These are phyloP conservation scores for Danaus chrysippus DNA, from an alignment of 2,888 invertebrate genomes.

Conservation along the genomic window DNA sequence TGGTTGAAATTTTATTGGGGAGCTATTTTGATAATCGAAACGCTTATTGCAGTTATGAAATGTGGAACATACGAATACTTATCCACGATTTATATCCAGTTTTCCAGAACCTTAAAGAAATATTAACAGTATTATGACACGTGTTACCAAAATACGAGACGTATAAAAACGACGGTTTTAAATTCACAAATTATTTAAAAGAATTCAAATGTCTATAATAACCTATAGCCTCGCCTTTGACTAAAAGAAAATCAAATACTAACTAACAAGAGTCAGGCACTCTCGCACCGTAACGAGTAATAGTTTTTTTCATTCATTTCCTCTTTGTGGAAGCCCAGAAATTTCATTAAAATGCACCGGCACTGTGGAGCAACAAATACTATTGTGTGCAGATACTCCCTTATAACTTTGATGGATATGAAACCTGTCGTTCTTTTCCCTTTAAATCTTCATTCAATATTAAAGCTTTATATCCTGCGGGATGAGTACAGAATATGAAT, in stretches of 20 bases:
- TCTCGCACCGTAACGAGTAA: constrained; percentile 50
- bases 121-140: too few relatives aligned
- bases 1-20: constrained; percentile 51
- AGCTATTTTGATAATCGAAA: constrained; percentile 34
- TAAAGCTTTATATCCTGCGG: constrained; percentile 3
- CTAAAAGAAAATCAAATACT: constrained; percentile 18
- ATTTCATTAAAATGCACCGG: constrained; percentile 66
- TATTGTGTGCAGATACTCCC: constrained; percentile 37
- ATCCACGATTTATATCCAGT: not conserved
- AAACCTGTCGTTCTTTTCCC: constrained; percentile 28
- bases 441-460: constrained; percentile 14
- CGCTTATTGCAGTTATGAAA: constrained; percentile 25
- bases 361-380: constrained; percentile 34
- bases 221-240: not conserved
- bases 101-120: not conserved
- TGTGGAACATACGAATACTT: constrained; percentile 11
- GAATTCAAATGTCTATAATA: not conserved
- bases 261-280: constrained; percentile 30
- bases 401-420: constrained; percentile 37
- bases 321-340: constrained; percentile 65
- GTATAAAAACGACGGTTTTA: too few relatives aligned
- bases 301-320: constrained; percentile 57
- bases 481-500: too few relatives aligned
- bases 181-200: too few relatives aligned
- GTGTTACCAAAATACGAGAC: too few relatives aligned